Base-by-base conservation (phyloP, 2,113 vertebrate genomes). In the Oreochromis niloticus region DNA sequence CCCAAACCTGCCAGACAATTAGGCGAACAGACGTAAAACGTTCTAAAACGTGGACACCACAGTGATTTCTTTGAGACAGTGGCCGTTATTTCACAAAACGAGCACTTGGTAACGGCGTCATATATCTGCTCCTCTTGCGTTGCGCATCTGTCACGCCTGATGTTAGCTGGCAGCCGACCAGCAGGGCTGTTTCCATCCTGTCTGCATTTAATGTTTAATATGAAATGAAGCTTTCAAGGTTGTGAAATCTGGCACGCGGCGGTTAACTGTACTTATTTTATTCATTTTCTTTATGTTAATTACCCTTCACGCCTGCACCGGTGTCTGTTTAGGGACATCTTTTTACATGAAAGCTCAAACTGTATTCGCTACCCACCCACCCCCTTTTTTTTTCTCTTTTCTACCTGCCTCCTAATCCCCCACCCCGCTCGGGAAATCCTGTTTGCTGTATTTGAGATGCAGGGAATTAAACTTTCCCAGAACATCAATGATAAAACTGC, bases 111-210 rank as follows among this genome's bases (percentile, higher is more conserved):
- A 87, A 85, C 41, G 43, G 22, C 59, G 52, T 89, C 71, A 85
- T 86, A 56, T 93, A 89, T 91, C 89, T 75, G 75, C 78, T 88
- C 54, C 85, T 75, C 80, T 86, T 83, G 78, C 50, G 39, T 82
- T 9, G 83, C 78, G 82, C 91, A 93, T 92, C 92, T 94, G 89
- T 83, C 88, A 14, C 73, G 52, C 82, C 91, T 88, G 87, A 88
- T 88, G 91, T 85, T 87, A 50, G 59, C 87, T 91, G 88, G 88
- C 85, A 89, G 55, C 79, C 54, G 63, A 87, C 89, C 85, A 87
- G 80, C 83, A 82, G 46, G n/a, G 66, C 50, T 36, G 59, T 43
- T 82, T 84, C 66, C 16, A 81, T 75, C 46, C 82, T 56, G 22
- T 66, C 46, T 5, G 9, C 55, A 46, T 36, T 63, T 85, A 43